These are phyloP conservation scores for Macrochelys suwanniensis DNA, from an alignment of 2,797 vertebrate genomes.

Conservation along the genomic window DNA sequence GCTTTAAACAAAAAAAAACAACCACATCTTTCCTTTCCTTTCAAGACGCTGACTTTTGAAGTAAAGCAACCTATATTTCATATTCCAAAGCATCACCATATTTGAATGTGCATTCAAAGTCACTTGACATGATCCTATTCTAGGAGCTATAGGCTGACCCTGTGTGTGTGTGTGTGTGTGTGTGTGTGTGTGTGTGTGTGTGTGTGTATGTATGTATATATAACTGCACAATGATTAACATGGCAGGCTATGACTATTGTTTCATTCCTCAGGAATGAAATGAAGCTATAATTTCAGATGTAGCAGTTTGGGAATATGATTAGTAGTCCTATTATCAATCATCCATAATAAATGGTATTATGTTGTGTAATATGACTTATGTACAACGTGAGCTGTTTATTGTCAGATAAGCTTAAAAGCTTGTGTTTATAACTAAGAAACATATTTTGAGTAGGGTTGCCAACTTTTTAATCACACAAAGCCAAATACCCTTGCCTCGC, in stretches of 20 bases:
- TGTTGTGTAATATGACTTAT: neutral
- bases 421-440: neutral
- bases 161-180: too few relatives aligned
- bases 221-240: neutral
- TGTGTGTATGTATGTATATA: too few relatives aligned
- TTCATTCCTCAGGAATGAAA: neutral
- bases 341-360: neutral
- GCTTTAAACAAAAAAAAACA: neutral
- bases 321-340: neutral
- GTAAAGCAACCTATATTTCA: neutral
- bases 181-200: too few relatives aligned
- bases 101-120: neutral
- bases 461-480: neutral
- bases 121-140: neutral
- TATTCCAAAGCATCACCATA: neutral
- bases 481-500: too few relatives aligned
- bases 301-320: neutral
- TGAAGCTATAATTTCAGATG: neutral
- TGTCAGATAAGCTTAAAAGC: neutral
- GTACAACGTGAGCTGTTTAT: neutral
- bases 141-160: neutral
- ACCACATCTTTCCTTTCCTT: accelerated
- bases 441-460: neutral
- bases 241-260: neutral
- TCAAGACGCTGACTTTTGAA: neutral